Percentiles rank a stretch among this genome's conserved stretches.
These are phyloP conservation scores for Osmerus eperlanus DNA, from an alignment of 2,113 vertebrate genomes.

Conservation along the genomic window DNA sequence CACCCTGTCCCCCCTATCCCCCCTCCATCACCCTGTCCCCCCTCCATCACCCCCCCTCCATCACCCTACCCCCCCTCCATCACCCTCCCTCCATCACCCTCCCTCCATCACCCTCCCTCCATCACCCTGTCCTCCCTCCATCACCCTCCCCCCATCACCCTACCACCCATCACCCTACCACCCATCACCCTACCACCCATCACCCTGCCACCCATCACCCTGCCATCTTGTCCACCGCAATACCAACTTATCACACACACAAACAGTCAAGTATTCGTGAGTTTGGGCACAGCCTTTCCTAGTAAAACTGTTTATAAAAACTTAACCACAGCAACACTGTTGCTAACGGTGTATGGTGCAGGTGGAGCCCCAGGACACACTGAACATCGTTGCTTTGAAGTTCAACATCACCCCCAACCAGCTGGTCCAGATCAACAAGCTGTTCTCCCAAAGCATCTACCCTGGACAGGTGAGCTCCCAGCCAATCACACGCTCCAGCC, in stretches of 20 bases:
- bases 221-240: too few relatives aligned
- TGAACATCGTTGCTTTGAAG: constrained; percentile 91
- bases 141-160: too few relatives aligned
- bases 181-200: too few relatives aligned
- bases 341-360: constrained; percentile 47
- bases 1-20: too few relatives aligned
- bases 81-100: neutral
- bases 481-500: neutral
- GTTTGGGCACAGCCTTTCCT: too few relatives aligned
- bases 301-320: neutral
- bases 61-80: too few relatives aligned
- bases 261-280: too few relatives aligned
- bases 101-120: too few relatives aligned
- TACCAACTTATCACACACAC: too few relatives aligned
- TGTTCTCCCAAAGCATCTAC: constrained; percentile 89
- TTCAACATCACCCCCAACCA: constrained; percentile 96
- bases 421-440: constrained; percentile 92
- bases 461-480: constrained; percentile 86
- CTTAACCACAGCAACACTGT: neutral
- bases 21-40: neutral
- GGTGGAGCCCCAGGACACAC: constrained; percentile 86
- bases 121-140: too few relatives aligned
- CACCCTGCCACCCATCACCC: too few relatives aligned
- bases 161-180: too few relatives aligned
- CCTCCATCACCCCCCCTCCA: neutral